Evolutionary conservation across 53 echinoderm and acorn worm species (phyloP).

Genomic region (Crossaster papposus): DNA sequence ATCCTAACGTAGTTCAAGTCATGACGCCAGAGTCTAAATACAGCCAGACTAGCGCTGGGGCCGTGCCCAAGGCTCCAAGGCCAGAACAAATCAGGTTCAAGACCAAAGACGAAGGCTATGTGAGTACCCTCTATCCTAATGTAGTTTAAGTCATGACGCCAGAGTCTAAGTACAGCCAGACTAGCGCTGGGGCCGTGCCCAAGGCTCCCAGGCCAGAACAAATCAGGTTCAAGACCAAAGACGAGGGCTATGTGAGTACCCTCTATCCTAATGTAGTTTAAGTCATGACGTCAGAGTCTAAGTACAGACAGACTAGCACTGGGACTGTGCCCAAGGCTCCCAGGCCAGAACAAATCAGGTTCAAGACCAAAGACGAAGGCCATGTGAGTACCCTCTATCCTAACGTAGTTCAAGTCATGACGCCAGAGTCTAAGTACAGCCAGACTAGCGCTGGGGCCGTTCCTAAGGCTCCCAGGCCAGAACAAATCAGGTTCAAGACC

Average conservation of each 20-base stretch:
- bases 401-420: too few relatives aligned
- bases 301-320: conserved; percentile 76
- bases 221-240: conserved; percentile 81
- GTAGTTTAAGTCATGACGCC: conserved; percentile 86
- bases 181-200: conserved; percentile 72
- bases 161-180: conserved; percentile 79
- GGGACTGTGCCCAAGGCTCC: conserved; percentile 73
- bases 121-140: conserved; percentile 81
- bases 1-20: too few relatives aligned
- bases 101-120: conserved; percentile 92
- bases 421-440: too few relatives aligned
- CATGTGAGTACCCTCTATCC: conserved; percentile 84
- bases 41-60: too few relatives aligned
- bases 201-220: conserved; percentile 68
- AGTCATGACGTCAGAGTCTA: conserved; percentile 80
- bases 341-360: conserved; percentile 68
- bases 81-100: too few relatives aligned
- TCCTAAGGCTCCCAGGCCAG: too few relatives aligned
- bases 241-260: conserved; percentile 83
- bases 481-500: too few relatives aligned
- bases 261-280: conserved; percentile 86
- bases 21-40: too few relatives aligned
- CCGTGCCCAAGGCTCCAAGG: too few relatives aligned
- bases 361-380: conserved; percentile 85
- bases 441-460: too few relatives aligned